Conservation (phyloP, 1,140 invertebrate genomes). For the Anastrepha ludens region DNA sequence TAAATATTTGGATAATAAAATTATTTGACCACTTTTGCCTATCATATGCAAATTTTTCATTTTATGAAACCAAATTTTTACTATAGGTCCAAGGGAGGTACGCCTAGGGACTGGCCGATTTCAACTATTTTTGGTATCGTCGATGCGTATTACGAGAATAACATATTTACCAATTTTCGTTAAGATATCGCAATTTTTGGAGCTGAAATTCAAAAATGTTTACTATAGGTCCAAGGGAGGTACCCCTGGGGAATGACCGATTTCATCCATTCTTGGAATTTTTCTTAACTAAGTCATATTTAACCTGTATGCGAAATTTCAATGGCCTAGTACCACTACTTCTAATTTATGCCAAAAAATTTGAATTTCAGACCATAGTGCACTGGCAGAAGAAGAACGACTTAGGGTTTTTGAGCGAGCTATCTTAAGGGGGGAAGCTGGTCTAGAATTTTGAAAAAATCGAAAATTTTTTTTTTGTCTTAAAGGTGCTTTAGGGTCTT, state of each 20-base stretch:
- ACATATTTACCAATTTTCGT: constrained; percentile 14
- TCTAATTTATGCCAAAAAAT: no score
- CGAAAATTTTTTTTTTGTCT: no score
- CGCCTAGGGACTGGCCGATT: constrained; percentile 13
- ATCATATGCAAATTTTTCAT: constrained; percentile 25
- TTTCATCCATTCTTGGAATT: constrained; percentile 19
- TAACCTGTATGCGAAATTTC: constrained; percentile 13
- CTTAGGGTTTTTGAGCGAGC: no score
- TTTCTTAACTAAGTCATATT: constrained; percentile 20
- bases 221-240: background rate
- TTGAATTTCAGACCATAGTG: no score
- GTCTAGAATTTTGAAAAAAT: no score
- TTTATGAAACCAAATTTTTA: constrained; percentile 20
- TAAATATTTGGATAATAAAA: constrained; percentile 26
- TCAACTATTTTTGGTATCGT: constrained; percentile 1
- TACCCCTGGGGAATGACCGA: constrained; percentile 7
- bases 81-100: background rate
- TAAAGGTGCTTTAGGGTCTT: no score
- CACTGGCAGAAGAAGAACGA: no score
- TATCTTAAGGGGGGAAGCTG: no score
- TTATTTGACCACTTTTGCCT: constrained; percentile 2
- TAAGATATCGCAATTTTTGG: constrained; percentile 12
- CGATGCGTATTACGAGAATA: background rate
- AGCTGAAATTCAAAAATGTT: constrained; percentile 8
- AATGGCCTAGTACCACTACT: background rate